phyloP scores from a whole-genome alignment of 2,797 vertebrate genomes.

The Picus viridis region DNA sequence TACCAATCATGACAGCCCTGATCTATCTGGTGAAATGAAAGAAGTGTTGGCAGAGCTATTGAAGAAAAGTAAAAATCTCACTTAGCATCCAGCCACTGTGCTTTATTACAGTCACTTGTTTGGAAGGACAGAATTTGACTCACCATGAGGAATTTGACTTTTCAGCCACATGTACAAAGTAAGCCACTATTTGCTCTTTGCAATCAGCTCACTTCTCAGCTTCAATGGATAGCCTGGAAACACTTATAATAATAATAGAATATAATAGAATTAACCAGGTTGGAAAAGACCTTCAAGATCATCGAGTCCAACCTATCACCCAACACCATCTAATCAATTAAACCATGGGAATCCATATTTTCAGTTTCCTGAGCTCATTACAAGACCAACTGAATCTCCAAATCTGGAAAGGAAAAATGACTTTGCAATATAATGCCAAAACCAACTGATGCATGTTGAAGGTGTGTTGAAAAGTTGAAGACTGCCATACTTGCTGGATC shows the following conservation, averaged over 20 bases:
- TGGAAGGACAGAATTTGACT: neutral
- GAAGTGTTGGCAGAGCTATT: neutral
- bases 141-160: neutral
- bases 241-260: too few species aligned
- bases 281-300: too few species aligned
- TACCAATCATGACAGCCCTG: accelerated
- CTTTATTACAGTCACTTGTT: neutral
- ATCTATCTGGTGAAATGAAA: neutral
- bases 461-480: neutral
- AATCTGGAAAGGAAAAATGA: neutral
- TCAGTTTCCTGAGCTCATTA: neutral
- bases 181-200: neutral
- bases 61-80: neutral
- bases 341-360: neutral
- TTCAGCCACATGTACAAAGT: neutral
- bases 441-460: neutral
- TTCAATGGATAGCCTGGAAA: neutral
- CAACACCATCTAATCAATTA: too few species aligned
- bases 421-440: neutral
- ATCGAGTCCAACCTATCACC: too few species aligned
- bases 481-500: neutral
- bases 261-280: too few species aligned
- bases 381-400: neutral
- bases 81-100: neutral
- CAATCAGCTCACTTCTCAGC: neutral